These are phyloP conservation scores for Troides oblongomaculatus DNA, from an alignment of 2,888 invertebrate genomes.

Conservation along the genomic window DNA sequence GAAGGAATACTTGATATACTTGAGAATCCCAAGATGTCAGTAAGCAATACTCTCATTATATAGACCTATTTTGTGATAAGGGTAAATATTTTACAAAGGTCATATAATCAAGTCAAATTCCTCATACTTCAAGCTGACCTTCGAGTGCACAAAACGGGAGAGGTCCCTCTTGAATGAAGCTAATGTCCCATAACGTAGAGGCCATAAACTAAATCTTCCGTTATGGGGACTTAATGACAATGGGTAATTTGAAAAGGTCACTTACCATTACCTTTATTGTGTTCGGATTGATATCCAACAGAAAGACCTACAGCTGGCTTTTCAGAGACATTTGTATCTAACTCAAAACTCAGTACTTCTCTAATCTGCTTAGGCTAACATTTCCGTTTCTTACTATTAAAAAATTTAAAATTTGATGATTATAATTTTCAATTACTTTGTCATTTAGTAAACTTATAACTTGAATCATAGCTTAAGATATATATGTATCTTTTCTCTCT, in stretches of 20 bases:
- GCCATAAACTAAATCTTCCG: slow-evolving; percentile 14
- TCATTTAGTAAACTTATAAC: too few species aligned
- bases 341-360: too few species aligned
- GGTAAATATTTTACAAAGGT: not conserved
- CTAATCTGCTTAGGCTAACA: too few species aligned
- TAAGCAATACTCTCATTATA: not conserved
- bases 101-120: not conserved
- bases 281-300: not conserved
- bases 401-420: too few species aligned
- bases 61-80: not conserved
- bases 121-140: not conserved
- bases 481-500: too few species aligned
- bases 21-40: too few species aligned
- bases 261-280: not conserved
- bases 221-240: slow-evolving; percentile 4
- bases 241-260: slow-evolving; percentile 16
- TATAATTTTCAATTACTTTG: too few species aligned
- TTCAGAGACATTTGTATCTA: too few species aligned
- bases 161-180: slow-evolving; percentile 8
- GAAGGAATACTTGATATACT: too few species aligned
- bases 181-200: slow-evolving; percentile 21
- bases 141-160: slow-evolving; percentile 13
- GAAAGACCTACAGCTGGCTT: not conserved
- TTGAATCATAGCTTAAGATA: too few species aligned
- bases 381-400: too few species aligned